A percentile compares a stretch with the other conserved stretches of the same genome.
phyloP scores from a whole-genome alignment of 2,113 vertebrate species.

The Limanda limanda region DNA sequence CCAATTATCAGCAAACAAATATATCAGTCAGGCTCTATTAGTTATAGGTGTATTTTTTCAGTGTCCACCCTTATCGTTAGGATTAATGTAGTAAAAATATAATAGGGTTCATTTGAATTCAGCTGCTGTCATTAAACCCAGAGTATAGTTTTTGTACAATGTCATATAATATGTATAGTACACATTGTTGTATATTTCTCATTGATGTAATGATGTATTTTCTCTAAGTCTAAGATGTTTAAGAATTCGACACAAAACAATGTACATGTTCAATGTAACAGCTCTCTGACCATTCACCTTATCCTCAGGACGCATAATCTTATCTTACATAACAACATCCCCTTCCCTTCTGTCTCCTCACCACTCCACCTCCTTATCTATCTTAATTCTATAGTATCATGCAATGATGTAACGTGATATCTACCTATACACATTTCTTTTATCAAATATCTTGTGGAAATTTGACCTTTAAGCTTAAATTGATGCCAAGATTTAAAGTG shows the following conservation, averaged over 20 bases:
- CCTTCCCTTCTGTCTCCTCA: background rate
- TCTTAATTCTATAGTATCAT: background rate
- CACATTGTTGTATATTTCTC: no score
- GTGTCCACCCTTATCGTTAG: no score
- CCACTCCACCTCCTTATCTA: background rate
- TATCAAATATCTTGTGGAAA: constrained; percentile 6
- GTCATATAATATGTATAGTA: no score
- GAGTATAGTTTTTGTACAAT: no score
- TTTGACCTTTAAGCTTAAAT: constrained; percentile 22
- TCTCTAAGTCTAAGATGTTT: no score
- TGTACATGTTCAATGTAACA: background rate
- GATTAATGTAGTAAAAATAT: no score
- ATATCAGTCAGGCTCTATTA: no score
- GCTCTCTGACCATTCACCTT: background rate
- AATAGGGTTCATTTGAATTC: no score
- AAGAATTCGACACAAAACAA: background rate
- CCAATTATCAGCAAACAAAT: no score
- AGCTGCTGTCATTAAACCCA: no score
- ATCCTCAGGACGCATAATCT: constrained; percentile 32
- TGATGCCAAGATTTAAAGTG: constrained; percentile 34
- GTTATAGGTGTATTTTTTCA: no score
- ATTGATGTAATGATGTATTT: no score
- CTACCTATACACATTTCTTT: background rate
- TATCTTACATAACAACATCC: constrained; percentile 41
- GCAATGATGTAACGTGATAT: background rate